phyloP scores from a whole-genome alignment of 1,140 invertebrate genomes.

The Chironomus tepperi region DNA sequence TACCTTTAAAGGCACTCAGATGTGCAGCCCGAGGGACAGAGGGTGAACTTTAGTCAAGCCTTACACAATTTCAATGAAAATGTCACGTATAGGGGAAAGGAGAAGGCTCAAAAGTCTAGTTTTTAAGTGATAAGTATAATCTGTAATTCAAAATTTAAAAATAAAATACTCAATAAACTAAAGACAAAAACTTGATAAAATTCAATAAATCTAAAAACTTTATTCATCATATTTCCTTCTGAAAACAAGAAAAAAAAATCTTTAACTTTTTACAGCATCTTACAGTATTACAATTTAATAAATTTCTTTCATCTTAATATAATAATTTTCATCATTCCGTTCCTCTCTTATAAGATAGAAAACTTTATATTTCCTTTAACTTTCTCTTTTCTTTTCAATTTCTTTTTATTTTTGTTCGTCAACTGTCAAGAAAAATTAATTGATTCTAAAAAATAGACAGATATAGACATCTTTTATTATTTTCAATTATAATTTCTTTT shows the following conservation, averaged over 20 bases:
- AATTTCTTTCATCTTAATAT: neutral
- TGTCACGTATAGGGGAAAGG: no score
- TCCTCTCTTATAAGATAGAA: neutral
- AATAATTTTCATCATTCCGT: neutral
- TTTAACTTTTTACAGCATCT: slow-evolving; percentile 5
- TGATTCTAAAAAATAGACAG: slow-evolving; percentile 11
- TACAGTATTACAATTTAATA: neutral
- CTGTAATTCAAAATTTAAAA: no score
- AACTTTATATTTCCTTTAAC: no score
- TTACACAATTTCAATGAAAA: no score
- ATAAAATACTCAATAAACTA: no score
- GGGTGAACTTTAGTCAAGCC: no score
- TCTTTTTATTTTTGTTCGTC: neutral
- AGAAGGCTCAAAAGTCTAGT: no score
- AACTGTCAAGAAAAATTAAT: neutral
- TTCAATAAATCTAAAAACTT: slow-evolving; percentile 15
- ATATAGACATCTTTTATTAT: neutral
- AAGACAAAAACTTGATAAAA: neutral
- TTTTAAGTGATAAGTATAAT: no score
- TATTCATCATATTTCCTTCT: neutral
- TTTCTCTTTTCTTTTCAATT: neutral
- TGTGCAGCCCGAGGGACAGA: no score
- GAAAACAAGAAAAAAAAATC: neutral
- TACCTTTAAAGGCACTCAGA: no score
- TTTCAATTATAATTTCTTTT: neutral